phyloP scores from a whole-genome alignment of 1,140 invertebrate species.

The Medauroidea extradentata region DNA sequence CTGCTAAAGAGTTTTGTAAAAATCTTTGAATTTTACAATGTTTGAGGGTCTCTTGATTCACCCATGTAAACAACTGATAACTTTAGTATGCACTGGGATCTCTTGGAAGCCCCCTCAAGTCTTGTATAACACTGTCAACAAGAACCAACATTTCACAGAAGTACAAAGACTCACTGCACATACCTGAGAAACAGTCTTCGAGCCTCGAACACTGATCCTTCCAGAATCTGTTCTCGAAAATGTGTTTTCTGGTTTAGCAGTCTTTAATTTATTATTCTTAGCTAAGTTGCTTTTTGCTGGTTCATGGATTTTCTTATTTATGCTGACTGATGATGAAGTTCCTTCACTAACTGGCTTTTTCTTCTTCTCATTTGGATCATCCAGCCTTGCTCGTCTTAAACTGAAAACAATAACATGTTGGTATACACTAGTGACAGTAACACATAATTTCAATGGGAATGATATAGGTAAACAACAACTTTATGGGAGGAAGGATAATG shows the following conservation, averaged over 20 bases:
- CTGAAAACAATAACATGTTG: constrained; percentile 13
- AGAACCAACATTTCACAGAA: too few species aligned
- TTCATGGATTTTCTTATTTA: not conserved
- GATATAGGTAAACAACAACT: too few species aligned
- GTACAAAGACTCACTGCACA: too few species aligned
- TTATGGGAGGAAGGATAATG: too few species aligned
- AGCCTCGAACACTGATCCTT: constrained; percentile 56
- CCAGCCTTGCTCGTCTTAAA: constrained; percentile 24
- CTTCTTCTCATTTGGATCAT: not conserved
- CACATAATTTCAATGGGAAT: not conserved
- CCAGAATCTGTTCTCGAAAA: constrained; percentile 59
- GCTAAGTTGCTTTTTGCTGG: too few species aligned
- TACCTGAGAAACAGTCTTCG: constrained; percentile 30
- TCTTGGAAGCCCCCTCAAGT: too few species aligned
- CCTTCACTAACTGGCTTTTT: not conserved
- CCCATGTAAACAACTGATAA: too few species aligned
- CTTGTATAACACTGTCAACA: too few species aligned
- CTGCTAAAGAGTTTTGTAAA: too few species aligned
- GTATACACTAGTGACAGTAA: not conserved
- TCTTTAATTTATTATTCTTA: not conserved
- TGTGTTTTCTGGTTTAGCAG: constrained; percentile 23
- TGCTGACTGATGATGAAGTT: not conserved
- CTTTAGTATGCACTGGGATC: too few species aligned
- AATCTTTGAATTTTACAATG: too few species aligned
- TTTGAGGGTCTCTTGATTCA: too few species aligned